Evolutionary conservation across 2,797 vertebrate genomes (phyloP), one percentile per base, ranked within the genome.

Genomic region (Eulemur rubriventer): DNA sequence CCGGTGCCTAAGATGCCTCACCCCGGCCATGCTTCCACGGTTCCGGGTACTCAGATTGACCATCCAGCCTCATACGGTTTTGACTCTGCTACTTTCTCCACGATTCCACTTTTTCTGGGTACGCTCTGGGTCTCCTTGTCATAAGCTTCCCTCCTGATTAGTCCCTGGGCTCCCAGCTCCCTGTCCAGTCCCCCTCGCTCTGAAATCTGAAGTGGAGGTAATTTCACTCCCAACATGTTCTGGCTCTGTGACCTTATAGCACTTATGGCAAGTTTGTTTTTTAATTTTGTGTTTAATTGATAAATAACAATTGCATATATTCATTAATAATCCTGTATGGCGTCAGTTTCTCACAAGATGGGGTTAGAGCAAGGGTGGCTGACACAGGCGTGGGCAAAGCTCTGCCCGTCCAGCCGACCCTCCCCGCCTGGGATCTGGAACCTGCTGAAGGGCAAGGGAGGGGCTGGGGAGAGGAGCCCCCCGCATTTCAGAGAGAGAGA

Each of bases 181-280:
- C 67, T 35, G 50, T 79, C n/a, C 30, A 50, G 16, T 83, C 52
- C 76, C 80, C 22, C 48, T 50, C 16, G 38, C 50, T 87, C 87
- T 87, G 59, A 86, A 93, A 87, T 67, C 87, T 86, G 59, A 63
- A 38, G 24, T 94, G 50, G 55, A 50, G 30, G 30, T 11, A 52
- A 87, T 52, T 94, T 22, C 11, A 63, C 33, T 95, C 73, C 57
- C 46, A 73, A 76, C 24, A 52, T 73, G 73, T 92, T 82, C 80
- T 26, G 3, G 24, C 83, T 79, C 24, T 30, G 22, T 75, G 57
- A 84, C 20, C 72, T 86, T 26, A 52, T 3, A 43, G 43, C 35
- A 18, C 28, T 43, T 59, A 43, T 12, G 81, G 26, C 73, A 76
- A 50, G 5, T 76, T 69, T 38, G 38, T 69, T 35, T 33, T 67